phyloP scores from a whole-genome alignment of 2,888 invertebrate genomes.

The Cylloceria caligata region DNA sequence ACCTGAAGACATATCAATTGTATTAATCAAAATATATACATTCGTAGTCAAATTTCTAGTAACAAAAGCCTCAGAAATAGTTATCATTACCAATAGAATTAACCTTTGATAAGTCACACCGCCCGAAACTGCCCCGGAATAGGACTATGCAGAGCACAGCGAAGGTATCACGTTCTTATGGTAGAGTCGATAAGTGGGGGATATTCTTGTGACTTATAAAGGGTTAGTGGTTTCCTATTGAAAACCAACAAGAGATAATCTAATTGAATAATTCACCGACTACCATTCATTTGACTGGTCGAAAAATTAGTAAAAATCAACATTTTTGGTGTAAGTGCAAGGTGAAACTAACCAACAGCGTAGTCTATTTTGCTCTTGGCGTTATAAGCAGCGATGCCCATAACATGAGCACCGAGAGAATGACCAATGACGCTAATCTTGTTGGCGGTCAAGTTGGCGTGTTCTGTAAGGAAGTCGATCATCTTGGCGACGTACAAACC shows the following conservation, averaged over 20 bases:
- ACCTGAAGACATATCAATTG: constrained; percentile 72
- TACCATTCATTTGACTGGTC: not conserved
- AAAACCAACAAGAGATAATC: constrained; percentile 28
- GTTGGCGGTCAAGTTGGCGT: constrained; percentile 71
- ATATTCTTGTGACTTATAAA: too few relatives aligned
- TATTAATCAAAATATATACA: not conserved
- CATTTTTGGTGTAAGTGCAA: not conserved
- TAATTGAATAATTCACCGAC: not conserved
- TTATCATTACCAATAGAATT: not conserved
- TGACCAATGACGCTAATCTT: constrained; percentile 76
- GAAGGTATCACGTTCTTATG: too few relatives aligned
- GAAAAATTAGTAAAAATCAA: not conserved
- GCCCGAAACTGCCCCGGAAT: too few relatives aligned
- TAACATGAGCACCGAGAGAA: constrained; percentile 80
- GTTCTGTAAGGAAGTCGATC: constrained; percentile 75
- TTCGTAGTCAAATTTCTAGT: too few relatives aligned
- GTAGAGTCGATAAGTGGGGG: too few relatives aligned
- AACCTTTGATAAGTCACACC: too few relatives aligned
- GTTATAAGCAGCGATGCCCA: constrained; percentile 76
- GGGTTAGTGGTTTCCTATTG: not conserved
- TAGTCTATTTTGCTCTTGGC: constrained; percentile 69
- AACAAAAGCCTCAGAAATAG: not conserved
- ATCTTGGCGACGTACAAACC: constrained; percentile 72
- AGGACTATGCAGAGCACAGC: too few relatives aligned
- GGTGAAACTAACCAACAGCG: constrained; percentile 74